phyloP scores from a whole-genome alignment of 2,888 invertebrate species.

The Chrysodeixis includens region DNA sequence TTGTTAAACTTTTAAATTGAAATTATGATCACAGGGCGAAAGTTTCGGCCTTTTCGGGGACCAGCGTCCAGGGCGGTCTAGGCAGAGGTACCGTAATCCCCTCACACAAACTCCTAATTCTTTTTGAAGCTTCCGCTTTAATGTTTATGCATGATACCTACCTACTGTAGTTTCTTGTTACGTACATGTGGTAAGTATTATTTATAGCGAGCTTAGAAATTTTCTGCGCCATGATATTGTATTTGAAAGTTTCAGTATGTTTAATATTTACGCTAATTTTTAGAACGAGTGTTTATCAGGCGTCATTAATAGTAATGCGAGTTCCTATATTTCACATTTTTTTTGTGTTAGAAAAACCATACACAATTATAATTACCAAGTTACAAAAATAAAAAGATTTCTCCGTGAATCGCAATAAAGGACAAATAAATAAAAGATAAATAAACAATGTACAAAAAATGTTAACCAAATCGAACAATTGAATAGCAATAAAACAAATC shows the following conservation, averaged over 20 bases:
- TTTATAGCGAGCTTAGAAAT: not conserved
- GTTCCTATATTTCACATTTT: too few relatives aligned
- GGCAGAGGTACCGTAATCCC: constrained; percentile 54
- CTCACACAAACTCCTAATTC: constrained; percentile 50
- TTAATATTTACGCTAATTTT: too few relatives aligned
- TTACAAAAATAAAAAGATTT: too few relatives aligned
- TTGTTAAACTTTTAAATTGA: constrained; percentile 77
- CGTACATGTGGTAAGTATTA: not conserved
- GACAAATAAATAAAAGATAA: not conserved
- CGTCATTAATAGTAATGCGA: too few relatives aligned
- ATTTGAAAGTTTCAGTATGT: too few relatives aligned
- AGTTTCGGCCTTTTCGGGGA: constrained; percentile 61
- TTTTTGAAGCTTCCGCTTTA: constrained; percentile 47
- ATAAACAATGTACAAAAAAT: not conserved
- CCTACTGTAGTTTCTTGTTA: constrained; percentile 14
- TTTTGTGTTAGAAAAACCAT: too few relatives aligned
- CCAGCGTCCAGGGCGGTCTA: constrained; percentile 55
- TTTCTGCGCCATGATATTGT: not conserved
- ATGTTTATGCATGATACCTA: constrained; percentile 31
- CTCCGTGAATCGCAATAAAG: too few relatives aligned
- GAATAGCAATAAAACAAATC: not conserved
- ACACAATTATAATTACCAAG: too few relatives aligned
- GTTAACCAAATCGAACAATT: not conserved
- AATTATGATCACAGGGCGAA: constrained; percentile 74
- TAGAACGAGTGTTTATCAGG: too few relatives aligned